Base-by-base conservation (phyloP, 2,113 vertebrate genomes). In the Pedionomus torquatus region DNA sequence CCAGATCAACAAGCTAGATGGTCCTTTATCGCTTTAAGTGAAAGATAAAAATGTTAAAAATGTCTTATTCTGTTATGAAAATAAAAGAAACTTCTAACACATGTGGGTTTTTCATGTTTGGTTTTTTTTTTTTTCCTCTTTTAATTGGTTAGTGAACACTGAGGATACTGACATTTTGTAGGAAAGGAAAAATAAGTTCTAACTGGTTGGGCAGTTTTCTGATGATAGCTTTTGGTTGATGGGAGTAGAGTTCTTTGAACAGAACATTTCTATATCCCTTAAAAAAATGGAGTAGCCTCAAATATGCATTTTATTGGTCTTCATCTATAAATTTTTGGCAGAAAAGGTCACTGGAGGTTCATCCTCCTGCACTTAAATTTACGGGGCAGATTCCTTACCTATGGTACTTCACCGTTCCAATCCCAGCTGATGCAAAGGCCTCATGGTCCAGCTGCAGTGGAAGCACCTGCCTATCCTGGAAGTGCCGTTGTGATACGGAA, bases 391-490 rank as follows among this genome's bases (percentile, higher is more conserved):
- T 25, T 65, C 17, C 66, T 83, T 31, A n/a, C 17, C 4, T 35
- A 1, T 10, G 7, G 10, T 24, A 19, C 21, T 76, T 63, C 8
- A 6, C 12, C 21, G 9, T n/a, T 9, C 5, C 48, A 41, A 17
- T 21, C 37, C 39, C 2, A 0, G 11, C 17, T 68, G 17, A 46
- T 72, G 28, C 7, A 76, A 30, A 26, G 31, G 28, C 28, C 33
- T 1, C 0, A 1, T n/a, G 12, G 4, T 13, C 16, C 83, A 63
- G 37, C 37, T 48, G 17, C 1, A 51, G 60, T 3, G 23, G 39
- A 54, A 37, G 52, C 2, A 24, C 3, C 0, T 9, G 33, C 17
- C 75, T 35, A 39, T 48, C 30, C 5, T 7, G 28, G 17, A 31
- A 75, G 11, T 9, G 9, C 43, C 57, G 21, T 2, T 74, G 43